Conservation (phyloP, 1,140 invertebrate species). For the Achroia grisella region DNA sequence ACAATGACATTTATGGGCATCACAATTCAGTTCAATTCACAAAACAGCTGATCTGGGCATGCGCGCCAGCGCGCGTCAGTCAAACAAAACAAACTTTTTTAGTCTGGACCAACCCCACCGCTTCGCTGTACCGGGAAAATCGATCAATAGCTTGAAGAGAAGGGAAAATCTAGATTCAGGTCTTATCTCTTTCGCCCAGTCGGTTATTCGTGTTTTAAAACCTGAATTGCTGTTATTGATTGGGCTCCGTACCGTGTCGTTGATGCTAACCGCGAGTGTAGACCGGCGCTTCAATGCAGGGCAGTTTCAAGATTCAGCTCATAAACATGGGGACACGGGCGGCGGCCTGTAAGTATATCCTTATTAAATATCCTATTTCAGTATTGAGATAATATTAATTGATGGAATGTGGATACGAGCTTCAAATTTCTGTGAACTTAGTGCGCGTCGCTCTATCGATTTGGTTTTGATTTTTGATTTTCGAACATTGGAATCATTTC, state of each 20-base stretch:
- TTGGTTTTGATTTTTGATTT: neutral
- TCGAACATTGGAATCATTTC: neutral
- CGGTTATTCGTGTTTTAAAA: constrained; percentile 20
- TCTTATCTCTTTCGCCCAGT: constrained; percentile 64
- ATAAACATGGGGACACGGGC: constrained; percentile 84
- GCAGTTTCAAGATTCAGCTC: constrained; percentile 77
- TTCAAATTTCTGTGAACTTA: neutral
- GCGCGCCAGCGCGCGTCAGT: no score
- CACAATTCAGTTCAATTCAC: no score
- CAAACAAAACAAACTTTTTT: no score
- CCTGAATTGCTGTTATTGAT: constrained; percentile 57
- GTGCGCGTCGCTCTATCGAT: no score
- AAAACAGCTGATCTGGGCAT: no score
- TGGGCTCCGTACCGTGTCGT: constrained; percentile 19
- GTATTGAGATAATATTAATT: constrained; percentile 4
- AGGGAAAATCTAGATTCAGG: constrained; percentile 64
- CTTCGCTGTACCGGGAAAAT: neutral
- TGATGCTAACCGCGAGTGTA: constrained; percentile 33
- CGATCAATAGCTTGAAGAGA: constrained; percentile 62
- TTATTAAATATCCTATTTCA: constrained; percentile 13
- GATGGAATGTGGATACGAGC: neutral
- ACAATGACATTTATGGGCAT: no score
- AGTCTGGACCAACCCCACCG: no score
- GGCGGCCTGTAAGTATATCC: constrained; percentile 79
- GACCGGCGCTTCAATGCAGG: constrained; percentile 66